phyloP scores from a whole-genome alignment of 2,113 vertebrate genomes.

The Shinisaurus crocodilurus region DNA sequence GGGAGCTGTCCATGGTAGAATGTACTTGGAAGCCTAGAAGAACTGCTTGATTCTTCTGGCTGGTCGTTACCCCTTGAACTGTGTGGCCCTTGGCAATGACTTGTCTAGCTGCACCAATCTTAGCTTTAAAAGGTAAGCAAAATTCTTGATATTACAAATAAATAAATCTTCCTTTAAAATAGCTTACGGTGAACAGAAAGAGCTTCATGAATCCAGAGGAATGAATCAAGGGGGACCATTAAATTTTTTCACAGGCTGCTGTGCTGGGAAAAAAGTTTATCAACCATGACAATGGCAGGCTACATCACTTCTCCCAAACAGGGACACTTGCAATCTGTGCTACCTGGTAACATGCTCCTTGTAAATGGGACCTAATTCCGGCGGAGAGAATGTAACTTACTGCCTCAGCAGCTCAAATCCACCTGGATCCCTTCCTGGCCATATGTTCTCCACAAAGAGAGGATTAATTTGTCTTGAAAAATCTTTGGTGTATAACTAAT shows the following conservation, averaged over 20 bases:
- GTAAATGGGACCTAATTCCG: constrained; percentile 8
- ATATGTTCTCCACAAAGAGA: constrained; percentile 30
- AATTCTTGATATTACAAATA: neutral
- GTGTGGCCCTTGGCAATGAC: neutral
- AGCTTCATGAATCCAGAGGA: neutral
- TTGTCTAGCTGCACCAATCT: neutral
- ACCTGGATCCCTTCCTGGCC: constrained; percentile 25
- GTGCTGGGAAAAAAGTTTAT: neutral
- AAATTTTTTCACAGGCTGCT: neutral
- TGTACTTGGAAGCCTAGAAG: neutral
- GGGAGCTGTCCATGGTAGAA: constrained; percentile 29
- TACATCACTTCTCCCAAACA: neutral
- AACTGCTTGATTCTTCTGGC: neutral
- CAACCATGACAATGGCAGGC: constrained; percentile 1
- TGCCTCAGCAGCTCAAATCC: constrained; percentile 28
- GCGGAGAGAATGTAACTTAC: constrained; percentile 22
- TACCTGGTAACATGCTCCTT: neutral
- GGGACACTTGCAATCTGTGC: constrained; percentile 17
- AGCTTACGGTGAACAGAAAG: neutral
- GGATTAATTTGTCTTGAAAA: constrained; percentile 42
- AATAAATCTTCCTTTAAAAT: constrained; percentile 5
- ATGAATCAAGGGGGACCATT: constrained; percentile 11
- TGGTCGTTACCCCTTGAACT: neutral
- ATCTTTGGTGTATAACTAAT: constrained; percentile 31
- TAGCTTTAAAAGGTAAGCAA: neutral